Conservation (phyloP, 2,888 invertebrate species). For the Bursaphelenchus okinawaensis region DNA sequence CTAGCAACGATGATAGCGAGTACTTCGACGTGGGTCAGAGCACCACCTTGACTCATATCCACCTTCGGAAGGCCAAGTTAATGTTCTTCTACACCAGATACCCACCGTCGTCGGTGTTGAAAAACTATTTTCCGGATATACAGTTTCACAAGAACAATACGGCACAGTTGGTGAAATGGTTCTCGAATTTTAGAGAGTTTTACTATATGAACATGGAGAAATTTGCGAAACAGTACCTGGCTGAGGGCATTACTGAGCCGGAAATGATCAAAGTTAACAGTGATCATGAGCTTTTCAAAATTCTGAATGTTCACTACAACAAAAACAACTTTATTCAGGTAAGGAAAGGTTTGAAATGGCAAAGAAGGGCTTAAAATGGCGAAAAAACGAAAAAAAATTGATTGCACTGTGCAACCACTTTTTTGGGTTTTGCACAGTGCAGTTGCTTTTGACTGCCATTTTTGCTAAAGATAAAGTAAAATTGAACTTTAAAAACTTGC, state of each 20-base stretch:
- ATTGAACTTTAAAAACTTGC: too few relatives aligned
- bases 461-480: too few relatives aligned
- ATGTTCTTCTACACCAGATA: slow-evolving; percentile 99
- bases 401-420: background rate
- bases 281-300: slow-evolving; percentile 93
- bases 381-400: background rate
- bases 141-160: slow-evolving; percentile 99
- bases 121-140: slow-evolving; percentile 99
- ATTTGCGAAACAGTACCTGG: slow-evolving; percentile 93
- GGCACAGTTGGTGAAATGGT: slow-evolving; percentile 99
- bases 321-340: slow-evolving; percentile 93
- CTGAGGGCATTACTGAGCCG: slow-evolving; percentile 85
- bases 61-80: slow-evolving; percentile 97
- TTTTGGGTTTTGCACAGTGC: background rate
- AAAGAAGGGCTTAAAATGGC: background rate
- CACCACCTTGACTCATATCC: slow-evolving; percentile 97
- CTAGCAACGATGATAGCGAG: background rate
- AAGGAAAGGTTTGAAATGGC: slow-evolving; percentile 31
- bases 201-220: slow-evolving; percentile 99
- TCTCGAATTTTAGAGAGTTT: slow-evolving; percentile 99
- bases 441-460: background rate
- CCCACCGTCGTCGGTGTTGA: slow-evolving; percentile 95
- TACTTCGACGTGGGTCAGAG: slow-evolving; percentile 21
- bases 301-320: slow-evolving; percentile 96
- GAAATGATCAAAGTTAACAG: slow-evolving; percentile 88